Conservation (phyloP, 1,140 invertebrate species). For the Sinella curviseta region DNA sequence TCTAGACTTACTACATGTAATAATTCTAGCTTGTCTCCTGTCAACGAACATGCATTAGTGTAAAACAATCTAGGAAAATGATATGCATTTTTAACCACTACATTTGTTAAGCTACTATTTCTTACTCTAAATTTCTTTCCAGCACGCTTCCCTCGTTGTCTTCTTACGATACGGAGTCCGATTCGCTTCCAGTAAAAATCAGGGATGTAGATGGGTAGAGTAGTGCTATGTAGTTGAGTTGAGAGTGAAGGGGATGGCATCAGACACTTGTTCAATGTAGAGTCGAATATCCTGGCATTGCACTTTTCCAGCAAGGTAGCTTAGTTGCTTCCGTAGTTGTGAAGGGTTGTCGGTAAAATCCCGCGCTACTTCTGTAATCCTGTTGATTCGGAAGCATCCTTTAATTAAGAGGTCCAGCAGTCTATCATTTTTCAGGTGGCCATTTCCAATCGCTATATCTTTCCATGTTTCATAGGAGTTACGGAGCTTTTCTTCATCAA, state of each 20-base stretch:
- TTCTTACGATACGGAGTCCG: not conserved
- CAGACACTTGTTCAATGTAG: not conserved
- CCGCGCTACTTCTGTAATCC: not conserved
- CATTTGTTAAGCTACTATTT: not conserved
- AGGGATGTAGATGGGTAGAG: not conserved
- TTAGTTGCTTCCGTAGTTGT: not conserved
- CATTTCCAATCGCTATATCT: not conserved
- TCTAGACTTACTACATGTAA: not conserved
- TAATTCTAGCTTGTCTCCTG: not conserved
- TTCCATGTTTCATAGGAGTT: not conserved
- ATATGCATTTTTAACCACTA: not conserved
- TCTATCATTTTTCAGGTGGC: not conserved
- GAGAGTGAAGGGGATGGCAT: not conserved
- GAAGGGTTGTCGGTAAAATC: not conserved
- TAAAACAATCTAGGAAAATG: not conserved
- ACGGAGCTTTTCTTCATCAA: not conserved
- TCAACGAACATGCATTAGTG: slow-evolving; percentile 3
- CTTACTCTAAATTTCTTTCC: not conserved
- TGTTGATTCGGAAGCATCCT: not conserved
- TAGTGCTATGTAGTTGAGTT: not conserved
- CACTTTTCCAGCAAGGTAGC: not conserved
- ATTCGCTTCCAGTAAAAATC: not conserved
- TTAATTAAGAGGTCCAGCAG: not conserved
- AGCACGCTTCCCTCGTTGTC: not conserved
- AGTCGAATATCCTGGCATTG: not conserved